Evolutionary conservation across 2,888 invertebrate genomes (phyloP), one percentile per base, ranked within the genome.

Genomic region (Deilephila elpenor): DNA sequence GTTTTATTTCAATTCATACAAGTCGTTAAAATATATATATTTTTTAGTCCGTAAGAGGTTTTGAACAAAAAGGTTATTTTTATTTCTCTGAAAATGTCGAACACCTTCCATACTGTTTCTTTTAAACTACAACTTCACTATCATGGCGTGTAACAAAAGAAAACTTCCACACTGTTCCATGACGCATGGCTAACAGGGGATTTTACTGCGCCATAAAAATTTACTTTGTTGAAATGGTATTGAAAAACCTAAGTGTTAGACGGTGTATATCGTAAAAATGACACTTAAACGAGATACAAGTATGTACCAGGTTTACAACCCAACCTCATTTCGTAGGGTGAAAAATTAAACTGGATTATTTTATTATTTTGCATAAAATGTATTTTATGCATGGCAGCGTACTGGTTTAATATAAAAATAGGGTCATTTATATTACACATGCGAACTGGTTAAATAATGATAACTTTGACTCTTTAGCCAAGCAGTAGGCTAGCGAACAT

Each of bases 171-270:
- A 59, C 34, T 59, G 53, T 25, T 67, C 20, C 20, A 59, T 56
- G 71, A 71, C 62, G 71, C 71, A 73, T 73, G 73, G 73, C 56
- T 61, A 73, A 60, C 51, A 51, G 70, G 67, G 8, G 70, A 59
- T 70, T 77, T 78, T 77, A 78, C 75, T 60, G 70, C 60, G 37
- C 34, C 75, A 73, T 78, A 77, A 78, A 78, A 70, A 70, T 62
- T 75, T 74, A 78, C 78, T 76, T 75, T 77, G 78, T 76, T 62
- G 75, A 73, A 75, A 79, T 75, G 75, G 78, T 75, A 74, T 79
- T 78, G 77, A 80, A 80, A 80, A 78, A 73, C 62, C 60, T 73
- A 73, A 77, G 75, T 79, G 75, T 72, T 74, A 72, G 71, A 71
- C 75, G 74, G 70, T 75, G 73, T 76, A 75, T 74, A 77, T 77